These are phyloP conservation scores for Eumerus sabulonum DNA, from an alignment of 2,888 invertebrate species.

Conservation along the genomic window DNA sequence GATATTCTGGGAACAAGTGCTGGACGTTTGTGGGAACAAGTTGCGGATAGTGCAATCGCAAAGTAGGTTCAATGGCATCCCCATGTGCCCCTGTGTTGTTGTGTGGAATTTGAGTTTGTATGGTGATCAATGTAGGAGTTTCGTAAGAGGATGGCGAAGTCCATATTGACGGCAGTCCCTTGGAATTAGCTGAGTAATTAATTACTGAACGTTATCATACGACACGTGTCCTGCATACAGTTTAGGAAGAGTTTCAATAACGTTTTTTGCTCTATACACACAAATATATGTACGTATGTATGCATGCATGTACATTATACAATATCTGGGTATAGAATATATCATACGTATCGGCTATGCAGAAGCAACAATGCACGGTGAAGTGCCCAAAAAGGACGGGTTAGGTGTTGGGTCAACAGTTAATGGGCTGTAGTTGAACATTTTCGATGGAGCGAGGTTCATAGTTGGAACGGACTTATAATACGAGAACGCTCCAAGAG, in stretches of 20 bases:
- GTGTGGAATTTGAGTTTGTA: no score
- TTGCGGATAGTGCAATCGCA: no score
- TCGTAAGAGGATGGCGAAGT: background rate
- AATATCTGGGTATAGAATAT: background rate
- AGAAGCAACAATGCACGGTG: background rate
- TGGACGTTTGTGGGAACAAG: no score
- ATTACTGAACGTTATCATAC: conserved; percentile 67
- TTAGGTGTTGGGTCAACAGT: conserved; percentile 32
- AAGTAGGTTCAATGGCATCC: no score
- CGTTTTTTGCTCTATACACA: conserved; percentile 12
- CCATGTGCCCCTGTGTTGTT: no score
- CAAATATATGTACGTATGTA: no score
- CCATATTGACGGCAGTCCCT: no score
- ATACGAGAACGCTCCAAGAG: conserved; percentile 48
- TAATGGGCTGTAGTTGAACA: conserved; percentile 63
- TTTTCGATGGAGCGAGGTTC: conserved; percentile 62
- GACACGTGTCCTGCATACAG: conserved; percentile 60
- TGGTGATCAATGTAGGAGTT: no score
- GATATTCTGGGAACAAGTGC: no score
- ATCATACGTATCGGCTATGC: background rate
- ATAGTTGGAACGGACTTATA: conserved; percentile 62
- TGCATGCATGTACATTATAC: no score
- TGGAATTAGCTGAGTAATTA: conserved; percentile 45
- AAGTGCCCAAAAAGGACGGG: background rate
- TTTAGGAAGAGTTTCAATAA: conserved; percentile 53